Conservation (phyloP, 2,888 invertebrate species). For the Leptinotarsa haldemani region DNA sequence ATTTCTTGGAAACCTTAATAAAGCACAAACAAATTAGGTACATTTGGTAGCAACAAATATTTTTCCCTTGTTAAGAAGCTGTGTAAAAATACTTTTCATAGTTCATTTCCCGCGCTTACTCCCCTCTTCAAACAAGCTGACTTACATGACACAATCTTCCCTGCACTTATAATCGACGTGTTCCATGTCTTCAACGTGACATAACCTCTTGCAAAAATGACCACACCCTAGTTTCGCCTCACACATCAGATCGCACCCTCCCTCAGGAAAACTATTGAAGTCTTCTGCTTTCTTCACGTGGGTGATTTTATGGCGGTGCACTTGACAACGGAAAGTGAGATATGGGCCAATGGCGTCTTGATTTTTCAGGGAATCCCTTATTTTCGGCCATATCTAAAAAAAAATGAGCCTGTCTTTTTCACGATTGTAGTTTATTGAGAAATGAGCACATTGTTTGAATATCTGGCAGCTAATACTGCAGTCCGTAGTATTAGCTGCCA, state of each 20-base stretch:
- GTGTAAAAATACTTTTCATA: too few relatives aligned
- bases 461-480: too few relatives aligned
- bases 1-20: too few relatives aligned
- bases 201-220: conserved; percentile 72
- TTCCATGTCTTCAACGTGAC: conserved; percentile 71
- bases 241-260: conserved; percentile 73
- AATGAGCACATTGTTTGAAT: too few relatives aligned
- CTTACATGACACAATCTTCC: conserved; percentile 68
- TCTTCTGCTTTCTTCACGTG: conserved; percentile 58
- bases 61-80: too few relatives aligned
- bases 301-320: conserved; percentile 63
- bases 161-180: conserved; percentile 68
- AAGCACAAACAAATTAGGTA: too few relatives aligned
- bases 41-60: too few relatives aligned
- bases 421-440: too few relatives aligned
- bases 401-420: neutral
- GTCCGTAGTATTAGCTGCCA: too few relatives aligned
- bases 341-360: conserved; percentile 69
- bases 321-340: conserved; percentile 69
- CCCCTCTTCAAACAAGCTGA: neutral
- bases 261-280: conserved; percentile 69
- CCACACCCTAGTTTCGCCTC: conserved; percentile 67
- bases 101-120: too few relatives aligned
- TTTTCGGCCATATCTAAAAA: conserved; percentile 69
- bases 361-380: conserved; percentile 66